phyloP scores from a whole-genome alignment of 2,888 invertebrate genomes.

The Tipula unca region DNA sequence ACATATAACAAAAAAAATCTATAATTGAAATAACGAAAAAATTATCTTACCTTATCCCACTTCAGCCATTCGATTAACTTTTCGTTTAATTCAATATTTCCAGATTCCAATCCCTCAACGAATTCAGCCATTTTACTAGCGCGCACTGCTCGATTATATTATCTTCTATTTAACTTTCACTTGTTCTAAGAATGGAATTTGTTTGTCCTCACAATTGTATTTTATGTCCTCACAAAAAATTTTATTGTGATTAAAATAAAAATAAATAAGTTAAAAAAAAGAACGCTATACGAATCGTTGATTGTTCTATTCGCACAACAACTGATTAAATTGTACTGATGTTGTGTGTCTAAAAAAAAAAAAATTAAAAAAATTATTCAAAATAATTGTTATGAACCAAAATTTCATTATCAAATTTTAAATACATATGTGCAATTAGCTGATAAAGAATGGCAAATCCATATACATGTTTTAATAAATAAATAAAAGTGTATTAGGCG shows the following conservation, averaged over 20 bases:
- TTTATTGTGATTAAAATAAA: background rate
- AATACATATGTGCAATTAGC: background rate
- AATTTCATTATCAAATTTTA: background rate
- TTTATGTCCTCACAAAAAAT: background rate
- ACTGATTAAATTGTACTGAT: background rate
- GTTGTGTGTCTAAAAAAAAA: background rate
- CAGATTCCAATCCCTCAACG: conserved; percentile 34
- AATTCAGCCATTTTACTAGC: background rate
- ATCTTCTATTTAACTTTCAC: background rate
- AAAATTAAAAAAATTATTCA: background rate
- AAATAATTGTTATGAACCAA: background rate
- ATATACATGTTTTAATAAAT: background rate
- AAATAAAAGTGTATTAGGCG: background rate
- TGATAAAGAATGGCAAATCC: background rate
- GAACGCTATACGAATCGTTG: background rate
- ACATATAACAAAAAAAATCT: background rate
- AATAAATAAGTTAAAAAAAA: background rate
- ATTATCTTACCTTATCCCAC: conserved; percentile 59
- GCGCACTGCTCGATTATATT: background rate
- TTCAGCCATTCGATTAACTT: conserved; percentile 64
- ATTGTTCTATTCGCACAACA: background rate
- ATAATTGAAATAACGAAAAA: background rate
- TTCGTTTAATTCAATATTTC: conserved; percentile 49
- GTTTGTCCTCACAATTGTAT: background rate
- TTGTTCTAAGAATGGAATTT: background rate